Percentiles rank a stretch among this genome's conserved stretches.
Evolutionary conservation across 2,797 vertebrate genomes (phyloP).

Genomic region (Podarcis siculus): DNA sequence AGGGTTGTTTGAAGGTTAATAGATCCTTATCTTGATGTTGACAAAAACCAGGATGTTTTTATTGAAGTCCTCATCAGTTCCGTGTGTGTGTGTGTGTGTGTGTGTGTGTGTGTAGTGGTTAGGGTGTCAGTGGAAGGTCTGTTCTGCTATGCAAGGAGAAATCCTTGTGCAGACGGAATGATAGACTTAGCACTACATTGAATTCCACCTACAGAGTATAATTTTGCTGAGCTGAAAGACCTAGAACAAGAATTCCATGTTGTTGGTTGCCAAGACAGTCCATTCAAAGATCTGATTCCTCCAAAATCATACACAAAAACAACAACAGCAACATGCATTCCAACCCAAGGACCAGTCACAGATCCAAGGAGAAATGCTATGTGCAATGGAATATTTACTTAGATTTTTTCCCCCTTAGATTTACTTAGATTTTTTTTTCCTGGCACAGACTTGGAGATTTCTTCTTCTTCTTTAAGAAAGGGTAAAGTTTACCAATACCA

Average conservation of each 20-base stretch:
- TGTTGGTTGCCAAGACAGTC: not conserved
- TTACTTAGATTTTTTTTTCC: no score
- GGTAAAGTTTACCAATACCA: not conserved
- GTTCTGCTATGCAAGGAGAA: no score
- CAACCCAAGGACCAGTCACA: not conserved
- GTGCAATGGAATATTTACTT: not conserved
- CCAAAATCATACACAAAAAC: fast-evolving
- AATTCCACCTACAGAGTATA: not conserved
- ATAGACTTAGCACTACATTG: not conserved
- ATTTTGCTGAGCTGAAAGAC: not conserved
- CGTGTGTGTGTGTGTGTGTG: no score
- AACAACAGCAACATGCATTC: not conserved
- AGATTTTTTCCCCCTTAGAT: not conserved
- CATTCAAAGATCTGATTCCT: fast-evolving
- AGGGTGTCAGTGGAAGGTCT: not conserved
- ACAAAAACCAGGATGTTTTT: not conserved
- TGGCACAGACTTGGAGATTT: not conserved
- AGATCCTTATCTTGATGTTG: not conserved
- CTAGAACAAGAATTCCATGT: not conserved
- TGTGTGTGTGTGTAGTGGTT: not conserved
- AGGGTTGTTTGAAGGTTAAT: not conserved
- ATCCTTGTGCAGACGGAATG: no score
- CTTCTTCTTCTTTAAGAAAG: not conserved
- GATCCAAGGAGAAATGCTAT: not conserved
- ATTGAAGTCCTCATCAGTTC: not conserved